These are phyloP conservation scores for Excalfactoria chinensis DNA, from an alignment of 2,113 vertebrate genomes.

Conservation along the genomic window DNA sequence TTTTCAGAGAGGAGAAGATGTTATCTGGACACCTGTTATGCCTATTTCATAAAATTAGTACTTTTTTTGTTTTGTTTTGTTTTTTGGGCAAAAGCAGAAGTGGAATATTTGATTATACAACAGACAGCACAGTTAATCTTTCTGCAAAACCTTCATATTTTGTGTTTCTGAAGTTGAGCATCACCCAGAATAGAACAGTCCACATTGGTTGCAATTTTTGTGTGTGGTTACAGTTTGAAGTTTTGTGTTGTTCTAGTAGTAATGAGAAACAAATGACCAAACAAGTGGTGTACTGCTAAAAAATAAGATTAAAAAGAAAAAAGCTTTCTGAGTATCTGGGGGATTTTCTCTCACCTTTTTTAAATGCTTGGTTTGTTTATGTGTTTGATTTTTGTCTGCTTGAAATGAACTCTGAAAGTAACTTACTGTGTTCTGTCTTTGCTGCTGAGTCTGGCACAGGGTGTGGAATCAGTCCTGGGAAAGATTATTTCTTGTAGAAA, in stretches of 20 bases:
- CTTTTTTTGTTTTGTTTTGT: background rate
- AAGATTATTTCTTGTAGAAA: conserved; percentile 30
- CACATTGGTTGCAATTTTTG: background rate
- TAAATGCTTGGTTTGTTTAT: background rate
- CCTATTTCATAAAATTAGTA: background rate
- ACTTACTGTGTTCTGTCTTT: background rate
- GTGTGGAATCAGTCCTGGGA: conserved; percentile 13
- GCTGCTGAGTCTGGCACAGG: background rate
- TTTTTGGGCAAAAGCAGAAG: background rate
- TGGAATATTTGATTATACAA: background rate
- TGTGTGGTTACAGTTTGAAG: background rate
- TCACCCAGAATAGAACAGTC: background rate
- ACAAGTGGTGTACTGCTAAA: background rate
- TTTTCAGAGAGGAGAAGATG: background rate
- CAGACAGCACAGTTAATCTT: background rate
- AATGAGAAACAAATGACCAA: conserved; percentile 22
- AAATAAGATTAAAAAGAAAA: background rate
- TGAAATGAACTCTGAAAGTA: background rate
- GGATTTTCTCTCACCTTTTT: background rate
- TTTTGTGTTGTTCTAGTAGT: background rate
- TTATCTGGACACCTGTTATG: background rate
- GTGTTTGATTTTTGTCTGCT: background rate
- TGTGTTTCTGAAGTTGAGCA: background rate
- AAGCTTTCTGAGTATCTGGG: background rate
- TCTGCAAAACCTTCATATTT: background rate